phyloP scores from a whole-genome alignment of 2,113 vertebrate genomes.

The Siniperca knerii region DNA sequence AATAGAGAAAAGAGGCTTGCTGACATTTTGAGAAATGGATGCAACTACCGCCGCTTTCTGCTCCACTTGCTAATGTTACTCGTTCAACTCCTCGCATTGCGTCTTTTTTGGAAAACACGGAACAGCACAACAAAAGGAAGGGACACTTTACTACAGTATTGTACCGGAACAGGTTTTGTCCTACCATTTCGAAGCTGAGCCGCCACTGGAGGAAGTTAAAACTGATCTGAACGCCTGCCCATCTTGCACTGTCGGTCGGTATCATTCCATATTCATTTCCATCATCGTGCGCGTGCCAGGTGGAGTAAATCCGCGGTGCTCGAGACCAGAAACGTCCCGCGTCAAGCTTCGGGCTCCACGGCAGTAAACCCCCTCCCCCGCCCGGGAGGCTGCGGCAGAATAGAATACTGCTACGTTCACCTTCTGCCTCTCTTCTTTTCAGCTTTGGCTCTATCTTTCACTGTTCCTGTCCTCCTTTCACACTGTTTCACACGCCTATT shows the following conservation, averaged over 20 bases:
- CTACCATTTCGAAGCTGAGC: slow-evolving; percentile 87
- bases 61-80: slow-evolving; percentile 51
- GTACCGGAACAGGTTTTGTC: slow-evolving; percentile 68
- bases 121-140: slow-evolving; percentile 61
- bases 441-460: not conserved
- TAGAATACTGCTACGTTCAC: slow-evolving; percentile 61
- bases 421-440: slow-evolving; percentile 28
- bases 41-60: slow-evolving; percentile 30
- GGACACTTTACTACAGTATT: slow-evolving; percentile 41
- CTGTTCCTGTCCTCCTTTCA: not conserved
- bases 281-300: slow-evolving; percentile 69
- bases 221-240: slow-evolving; percentile 79
- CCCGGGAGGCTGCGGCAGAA: slow-evolving; percentile 78
- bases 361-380: slow-evolving; percentile 45
- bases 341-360: slow-evolving; percentile 73
- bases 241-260: slow-evolving; percentile 73
- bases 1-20: slow-evolving; percentile 4
- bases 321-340: slow-evolving; percentile 82
- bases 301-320: slow-evolving; percentile 78
- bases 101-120: slow-evolving; percentile 64
- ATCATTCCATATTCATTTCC: slow-evolving; percentile 72
- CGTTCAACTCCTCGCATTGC: slow-evolving; percentile 70
- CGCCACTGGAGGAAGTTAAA: slow-evolving; percentile 77
- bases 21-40: not conserved
- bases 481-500: not conserved